Conservation (phyloP, 2,888 invertebrate genomes). For the Cyclophora punctaria region DNA sequence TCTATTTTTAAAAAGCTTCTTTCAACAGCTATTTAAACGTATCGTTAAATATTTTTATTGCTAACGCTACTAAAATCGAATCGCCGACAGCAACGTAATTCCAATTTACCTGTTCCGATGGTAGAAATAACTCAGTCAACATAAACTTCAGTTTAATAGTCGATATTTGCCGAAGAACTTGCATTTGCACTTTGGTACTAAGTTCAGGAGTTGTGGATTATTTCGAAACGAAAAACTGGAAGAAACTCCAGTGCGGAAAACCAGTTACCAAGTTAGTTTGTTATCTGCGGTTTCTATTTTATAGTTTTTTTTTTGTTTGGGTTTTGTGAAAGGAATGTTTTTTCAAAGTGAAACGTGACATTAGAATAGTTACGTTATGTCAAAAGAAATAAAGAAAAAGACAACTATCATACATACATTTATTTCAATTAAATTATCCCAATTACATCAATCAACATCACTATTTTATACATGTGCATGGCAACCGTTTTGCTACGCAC, state of each 20-base stretch:
- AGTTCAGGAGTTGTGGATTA: constrained; percentile 14
- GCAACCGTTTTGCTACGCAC: too few relatives aligned
- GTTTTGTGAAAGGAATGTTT: too few relatives aligned
- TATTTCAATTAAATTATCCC: too few relatives aligned
- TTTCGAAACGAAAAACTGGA: constrained; percentile 13
- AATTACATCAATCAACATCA: too few relatives aligned
- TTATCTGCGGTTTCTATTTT: constrained; percentile 6
- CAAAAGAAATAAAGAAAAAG: too few relatives aligned
- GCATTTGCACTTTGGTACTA: constrained; percentile 16
- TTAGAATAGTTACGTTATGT: too few relatives aligned
- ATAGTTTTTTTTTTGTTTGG: background rate
- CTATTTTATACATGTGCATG: too few relatives aligned
- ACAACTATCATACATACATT: too few relatives aligned
- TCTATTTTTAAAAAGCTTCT: too few relatives aligned
- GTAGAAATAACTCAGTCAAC: constrained; percentile 6
- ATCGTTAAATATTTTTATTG: too few relatives aligned
- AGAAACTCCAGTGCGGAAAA: constrained; percentile 8
- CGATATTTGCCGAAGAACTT: constrained; percentile 12
- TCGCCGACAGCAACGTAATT: constrained; percentile 3
- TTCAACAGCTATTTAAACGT: too few relatives aligned
- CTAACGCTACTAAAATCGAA: constrained; percentile 1
- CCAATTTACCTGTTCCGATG: constrained; percentile 6
- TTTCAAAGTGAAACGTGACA: too few relatives aligned
- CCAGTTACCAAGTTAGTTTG: constrained; percentile 6
- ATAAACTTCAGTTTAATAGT: constrained; percentile 12